Percentiles rank a stretch among this genome's conserved stretches.
Conservation (phyloP, 2,797 vertebrate genomes). For the Semaprochilodus insignis region DNA sequence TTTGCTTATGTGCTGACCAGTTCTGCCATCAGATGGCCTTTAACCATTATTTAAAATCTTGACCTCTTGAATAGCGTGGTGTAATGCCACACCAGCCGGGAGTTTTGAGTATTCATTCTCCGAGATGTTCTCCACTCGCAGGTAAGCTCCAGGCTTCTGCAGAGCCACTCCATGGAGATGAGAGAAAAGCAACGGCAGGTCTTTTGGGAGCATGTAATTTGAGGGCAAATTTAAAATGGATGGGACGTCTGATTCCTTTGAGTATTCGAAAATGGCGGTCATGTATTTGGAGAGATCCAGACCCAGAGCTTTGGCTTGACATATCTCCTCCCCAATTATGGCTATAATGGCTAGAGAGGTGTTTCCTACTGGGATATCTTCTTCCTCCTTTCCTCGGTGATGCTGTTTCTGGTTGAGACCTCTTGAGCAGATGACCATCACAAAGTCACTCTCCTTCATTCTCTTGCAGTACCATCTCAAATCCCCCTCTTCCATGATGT, state of each 20-base stretch:
- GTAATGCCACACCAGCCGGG: constrained; percentile 75
- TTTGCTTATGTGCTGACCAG: neutral
- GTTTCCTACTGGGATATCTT: constrained; percentile 21
- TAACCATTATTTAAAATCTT: constrained; percentile 33
- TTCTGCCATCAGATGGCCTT: neutral
- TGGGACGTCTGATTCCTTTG: constrained; percentile 74
- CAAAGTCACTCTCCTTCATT: constrained; percentile 77
- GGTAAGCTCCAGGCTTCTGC: constrained; percentile 73
- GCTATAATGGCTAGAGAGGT: constrained; percentile 59
- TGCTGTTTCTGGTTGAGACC: constrained; percentile 65
- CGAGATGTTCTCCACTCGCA: constrained; percentile 76
- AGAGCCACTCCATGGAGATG: constrained; percentile 78
- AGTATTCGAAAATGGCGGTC: constrained; percentile 78
- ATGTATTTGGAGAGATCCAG: constrained; percentile 81
- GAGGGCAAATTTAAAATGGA: constrained; percentile 73
- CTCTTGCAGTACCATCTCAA: constrained; percentile 76
- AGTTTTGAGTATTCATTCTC: constrained; percentile 69
- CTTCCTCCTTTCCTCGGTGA: constrained; percentile 28
- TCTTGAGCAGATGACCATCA: constrained; percentile 79
- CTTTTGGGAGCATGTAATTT: constrained; percentile 72
- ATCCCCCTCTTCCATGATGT: constrained; percentile 73
- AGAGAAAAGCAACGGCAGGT: constrained; percentile 79
- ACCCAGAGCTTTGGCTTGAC: constrained; percentile 68
- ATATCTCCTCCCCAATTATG: constrained; percentile 76
- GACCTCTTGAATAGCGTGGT: constrained; percentile 72